These are phyloP conservation scores for Pollimyrus isidori DNA, from an alignment of 2,113 vertebrate genomes.

Conservation along the genomic window DNA sequence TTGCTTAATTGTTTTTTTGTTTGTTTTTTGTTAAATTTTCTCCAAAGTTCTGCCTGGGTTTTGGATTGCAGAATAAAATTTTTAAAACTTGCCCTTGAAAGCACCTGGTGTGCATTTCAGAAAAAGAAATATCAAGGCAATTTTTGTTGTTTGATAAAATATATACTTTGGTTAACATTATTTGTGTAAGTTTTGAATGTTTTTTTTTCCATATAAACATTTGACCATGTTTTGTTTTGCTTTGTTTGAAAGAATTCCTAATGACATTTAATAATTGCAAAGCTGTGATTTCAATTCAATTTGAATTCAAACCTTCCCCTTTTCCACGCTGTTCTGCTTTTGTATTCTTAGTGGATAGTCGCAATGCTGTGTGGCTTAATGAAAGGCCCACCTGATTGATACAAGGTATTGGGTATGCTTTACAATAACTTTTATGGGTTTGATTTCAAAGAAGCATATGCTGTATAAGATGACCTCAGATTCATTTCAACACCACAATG, in stretches of 20 bases:
- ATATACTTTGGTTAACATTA: constrained; percentile 45
- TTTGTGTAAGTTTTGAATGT: constrained; percentile 53
- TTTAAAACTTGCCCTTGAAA: constrained; percentile 42
- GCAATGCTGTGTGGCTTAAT: not conserved
- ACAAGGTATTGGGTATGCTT: not conserved
- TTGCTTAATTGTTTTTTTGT: not conserved
- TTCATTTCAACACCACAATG: not conserved
- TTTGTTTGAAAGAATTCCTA: constrained; percentile 55
- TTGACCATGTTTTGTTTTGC: constrained; percentile 54
- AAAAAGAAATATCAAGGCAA: constrained; percentile 43
- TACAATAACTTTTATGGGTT: not conserved
- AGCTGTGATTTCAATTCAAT: constrained; percentile 40
- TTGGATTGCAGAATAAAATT: constrained; percentile 22
- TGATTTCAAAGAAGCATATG: not conserved
- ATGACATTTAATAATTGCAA: constrained; percentile 43
- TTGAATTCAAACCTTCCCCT: not conserved
- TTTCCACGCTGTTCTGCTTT: not conserved
- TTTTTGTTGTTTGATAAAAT: constrained; percentile 55
- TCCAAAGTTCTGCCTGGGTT: constrained; percentile 24
- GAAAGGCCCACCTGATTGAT: not conserved
- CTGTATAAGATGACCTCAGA: not conserved
- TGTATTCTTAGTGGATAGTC: not conserved
- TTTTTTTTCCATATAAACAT: constrained; percentile 56
- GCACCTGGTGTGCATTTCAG: constrained; percentile 66
- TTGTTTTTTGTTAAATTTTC: constrained; percentile 46